Conservation (phyloP, 2,797 vertebrate species). For the Diceros bicornis region DNA sequence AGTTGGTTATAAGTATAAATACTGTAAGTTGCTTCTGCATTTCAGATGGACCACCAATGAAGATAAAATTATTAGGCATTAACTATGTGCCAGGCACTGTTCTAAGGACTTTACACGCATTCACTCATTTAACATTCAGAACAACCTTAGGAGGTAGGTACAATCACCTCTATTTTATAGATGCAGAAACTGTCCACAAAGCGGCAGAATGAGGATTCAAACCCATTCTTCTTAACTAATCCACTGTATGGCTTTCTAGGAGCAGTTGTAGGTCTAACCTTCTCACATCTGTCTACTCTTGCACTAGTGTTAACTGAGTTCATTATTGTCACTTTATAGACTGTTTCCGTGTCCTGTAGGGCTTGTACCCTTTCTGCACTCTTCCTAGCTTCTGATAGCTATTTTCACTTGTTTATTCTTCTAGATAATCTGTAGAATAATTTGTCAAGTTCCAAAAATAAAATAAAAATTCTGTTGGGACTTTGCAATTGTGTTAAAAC, state of each 20-base stretch:
- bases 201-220: background rate
- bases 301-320: background rate
- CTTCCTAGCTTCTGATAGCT: background rate
- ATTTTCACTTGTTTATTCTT: constrained; percentile 32
- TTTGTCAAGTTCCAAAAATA: constrained; percentile 39
- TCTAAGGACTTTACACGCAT: background rate
- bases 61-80: background rate
- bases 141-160: background rate
- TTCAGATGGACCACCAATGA: background rate
- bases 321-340: background rate
- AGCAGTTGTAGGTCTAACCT: background rate
- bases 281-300: background rate
- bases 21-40: background rate
- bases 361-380: background rate
- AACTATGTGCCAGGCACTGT: background rate
- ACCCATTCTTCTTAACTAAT: background rate
- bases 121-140: background rate
- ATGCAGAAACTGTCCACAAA: background rate
- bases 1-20: background rate
- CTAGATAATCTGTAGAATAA: background rate
- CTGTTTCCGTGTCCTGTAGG: background rate
- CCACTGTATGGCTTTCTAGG: background rate
- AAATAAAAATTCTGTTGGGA: background rate
- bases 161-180: background rate
- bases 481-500: background rate